Base-by-base conservation (phyloP, 2,888 invertebrate genomes). In the Nomada ferruginata region DNA sequence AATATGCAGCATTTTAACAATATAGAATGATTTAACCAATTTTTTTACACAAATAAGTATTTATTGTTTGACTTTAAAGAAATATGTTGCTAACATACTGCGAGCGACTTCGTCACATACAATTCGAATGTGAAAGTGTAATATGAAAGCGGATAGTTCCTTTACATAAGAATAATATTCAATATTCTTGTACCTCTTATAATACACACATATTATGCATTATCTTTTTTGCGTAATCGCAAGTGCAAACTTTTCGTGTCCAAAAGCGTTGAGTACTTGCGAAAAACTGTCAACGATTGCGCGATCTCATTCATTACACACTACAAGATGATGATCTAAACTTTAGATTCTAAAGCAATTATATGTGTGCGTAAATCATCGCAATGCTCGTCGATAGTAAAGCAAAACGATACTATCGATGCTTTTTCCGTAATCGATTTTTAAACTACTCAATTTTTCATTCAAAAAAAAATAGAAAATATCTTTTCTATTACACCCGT, bases 281-380 rank as follows among this genome's bases (percentile, higher is more conserved):
- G 76, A 75, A 80, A 82, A 69, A 2, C 68, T 80, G 83, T 79
- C 77, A 79, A 83, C 47, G 84, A 84, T 79, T 84, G 79, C 77
- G 57, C 61, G 79, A 83, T 79, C 64, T 77, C 74, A 75, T 82
- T 74, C 52, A 59, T 11, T 76, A 52, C 63, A 66, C 44, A 63
- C 15, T 76, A 52, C 63, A 63, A 66, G 52, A 71, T 59, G 68
- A 80, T 68, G 36, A 79, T 66, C 52, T 65, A 53, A 53, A 61
- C 64, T 36, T 36, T 36, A 36, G 36, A 36, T 36, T 66, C 52
- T 65, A 53, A 53, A 61, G 64, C 26, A 57, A 60, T 66, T 63
- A n/a, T 64, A 36, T 65, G 29, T 15, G 26, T 7, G 2, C 20
- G 50, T 59, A 18, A 70, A 70, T 23, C 11, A 63, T 70, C 71